Evolutionary conservation across 1,140 invertebrate species (phyloP).

Genomic region (Brachystomella parvula): DNA sequence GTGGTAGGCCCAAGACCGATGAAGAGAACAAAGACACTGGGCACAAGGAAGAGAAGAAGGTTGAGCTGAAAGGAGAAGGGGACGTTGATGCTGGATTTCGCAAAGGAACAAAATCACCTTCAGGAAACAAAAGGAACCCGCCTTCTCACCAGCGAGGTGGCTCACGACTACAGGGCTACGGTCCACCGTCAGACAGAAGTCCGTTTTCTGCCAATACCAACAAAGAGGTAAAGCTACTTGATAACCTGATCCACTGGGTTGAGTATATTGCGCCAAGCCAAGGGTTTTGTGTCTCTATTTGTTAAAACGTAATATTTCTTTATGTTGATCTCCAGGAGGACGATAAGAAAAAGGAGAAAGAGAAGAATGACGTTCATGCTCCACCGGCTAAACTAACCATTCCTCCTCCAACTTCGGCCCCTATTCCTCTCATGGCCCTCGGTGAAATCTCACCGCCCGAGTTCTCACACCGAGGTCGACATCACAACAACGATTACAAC

Average conservation of each 20-base stretch:
- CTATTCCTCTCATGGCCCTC: constrained; percentile 30
- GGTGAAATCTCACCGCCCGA: constrained; percentile 32
- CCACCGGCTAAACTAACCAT: neutral
- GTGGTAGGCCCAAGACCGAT: neutral
- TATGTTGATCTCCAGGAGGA: constrained; percentile 17
- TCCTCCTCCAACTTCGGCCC: constrained; percentile 18
- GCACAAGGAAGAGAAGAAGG: neutral
- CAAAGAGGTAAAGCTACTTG: constrained; percentile 10
- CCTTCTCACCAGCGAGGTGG: constrained; percentile 9
- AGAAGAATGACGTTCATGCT: neutral
- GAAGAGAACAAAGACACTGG: neutral
- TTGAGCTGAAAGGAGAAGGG: neutral
- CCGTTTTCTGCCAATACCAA: constrained; percentile 21
- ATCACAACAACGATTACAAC: constrained; percentile 11
- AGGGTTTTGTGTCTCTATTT: neutral
- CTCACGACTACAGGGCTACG: constrained; percentile 31
- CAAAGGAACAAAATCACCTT: constrained; percentile 18
- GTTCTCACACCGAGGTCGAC: constrained; percentile 6
- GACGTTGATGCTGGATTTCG: constrained; percentile 1
- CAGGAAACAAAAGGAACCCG: neutral
- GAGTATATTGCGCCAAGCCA: neutral
- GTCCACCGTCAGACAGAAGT: constrained; percentile 34
- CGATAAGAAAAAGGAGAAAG: neutral
- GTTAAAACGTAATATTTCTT: neutral
- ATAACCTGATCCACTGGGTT: neutral